Base-by-base conservation (phyloP, 2,113 vertebrate species). In the Antennarius striatus region DNA sequence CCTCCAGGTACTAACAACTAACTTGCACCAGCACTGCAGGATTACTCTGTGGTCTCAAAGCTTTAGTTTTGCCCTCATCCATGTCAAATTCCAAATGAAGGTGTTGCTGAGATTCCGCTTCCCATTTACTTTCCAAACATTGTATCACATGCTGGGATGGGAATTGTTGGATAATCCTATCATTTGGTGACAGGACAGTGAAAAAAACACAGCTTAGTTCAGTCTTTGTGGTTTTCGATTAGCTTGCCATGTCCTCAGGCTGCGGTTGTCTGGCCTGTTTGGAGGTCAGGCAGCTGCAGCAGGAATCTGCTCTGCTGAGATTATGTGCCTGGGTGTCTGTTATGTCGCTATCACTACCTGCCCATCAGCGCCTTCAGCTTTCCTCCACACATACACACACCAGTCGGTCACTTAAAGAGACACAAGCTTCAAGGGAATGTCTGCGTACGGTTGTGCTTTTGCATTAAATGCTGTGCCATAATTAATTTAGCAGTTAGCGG, bases 1-100 rank as follows among this genome's bases (percentile, higher is more conserved):
- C 90, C 92, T 86, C 70, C 94, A 92, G 96, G 97, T 98, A 92
- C 85, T 39, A 45, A 67, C 71, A 50, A n/a, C 62, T 16, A 15
- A 9, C 55, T 63, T 50, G n/a, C 52, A 57, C 43, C 12, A 16
- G 12, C 22, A 64, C 64, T 55, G 62, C 64, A 46, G 78, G 60
- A 61, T 67, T 70, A 28, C 40, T 58, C 28, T 12, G 5, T 72
- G 53, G 29, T 71, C 63, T 62, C 51, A 68, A 61, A 68, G 67
- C 53, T 56, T 53, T 46, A 32, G 5, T 58, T 76, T 71, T 70
- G 11, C 61, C 69, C 6, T 61, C 36, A 63, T 70, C 56, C 62
- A 43, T 68, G 56, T 72, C 4, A 0, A 75, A 61, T 75, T 69
- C 14, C n/a, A 63, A 79, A 63, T 70, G 30, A 56, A 48, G 14